These are phyloP conservation scores for Periparus ater DNA, from an alignment of 2,797 vertebrate genomes.

Conservation along the genomic window DNA sequence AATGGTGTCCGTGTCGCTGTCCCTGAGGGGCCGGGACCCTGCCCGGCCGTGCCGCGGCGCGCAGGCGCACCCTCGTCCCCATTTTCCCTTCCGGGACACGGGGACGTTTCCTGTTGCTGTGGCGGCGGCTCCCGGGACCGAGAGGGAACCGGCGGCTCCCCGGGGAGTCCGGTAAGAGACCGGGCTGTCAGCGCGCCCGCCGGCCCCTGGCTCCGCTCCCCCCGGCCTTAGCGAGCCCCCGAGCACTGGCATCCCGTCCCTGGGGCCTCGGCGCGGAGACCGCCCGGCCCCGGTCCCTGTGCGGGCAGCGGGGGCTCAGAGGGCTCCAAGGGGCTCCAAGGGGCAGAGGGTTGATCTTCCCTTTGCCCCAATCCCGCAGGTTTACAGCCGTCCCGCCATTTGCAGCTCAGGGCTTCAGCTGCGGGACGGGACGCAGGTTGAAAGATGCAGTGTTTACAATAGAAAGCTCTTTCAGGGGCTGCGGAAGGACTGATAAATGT, in stretches of 20 bases:
- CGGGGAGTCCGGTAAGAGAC: constrained; percentile 54
- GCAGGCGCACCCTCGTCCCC: background rate
- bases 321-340: background rate
- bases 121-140: constrained; percentile 27
- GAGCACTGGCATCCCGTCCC: background rate
- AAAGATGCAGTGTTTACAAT: background rate
- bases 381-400: background rate
- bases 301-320: background rate
- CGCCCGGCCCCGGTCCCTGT: background rate
- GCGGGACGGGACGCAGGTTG: background rate
- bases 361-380: background rate
- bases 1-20: fast-evolving
- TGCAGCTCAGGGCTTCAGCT: background rate
- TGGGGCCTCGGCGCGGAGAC: background rate
- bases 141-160: constrained; percentile 11
- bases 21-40: too few relatives aligned
- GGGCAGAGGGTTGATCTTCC: background rate
- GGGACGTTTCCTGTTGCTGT: constrained; percentile 49
- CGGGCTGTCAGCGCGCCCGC: background rate
- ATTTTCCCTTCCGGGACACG: constrained; percentile 32
- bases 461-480: background rate
- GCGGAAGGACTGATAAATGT: fast-evolving
- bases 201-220: background rate
- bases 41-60: fast-evolving
- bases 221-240: background rate